Evolutionary conservation across 1,140 invertebrate genomes (phyloP).

Genomic region (Leptoteleia sp.): DNA sequence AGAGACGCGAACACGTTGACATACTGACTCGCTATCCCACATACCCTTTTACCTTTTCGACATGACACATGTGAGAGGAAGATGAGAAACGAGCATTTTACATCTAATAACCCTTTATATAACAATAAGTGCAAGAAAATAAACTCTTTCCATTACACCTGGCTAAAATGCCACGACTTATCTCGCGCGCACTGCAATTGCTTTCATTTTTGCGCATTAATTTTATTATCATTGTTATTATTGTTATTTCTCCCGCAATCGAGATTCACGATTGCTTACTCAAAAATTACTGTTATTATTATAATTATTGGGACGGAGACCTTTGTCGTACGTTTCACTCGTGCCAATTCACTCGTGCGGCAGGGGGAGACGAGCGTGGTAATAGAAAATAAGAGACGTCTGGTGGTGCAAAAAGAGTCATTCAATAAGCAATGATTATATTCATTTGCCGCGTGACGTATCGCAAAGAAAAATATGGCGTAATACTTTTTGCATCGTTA

Average conservation of each 20-base stretch:
- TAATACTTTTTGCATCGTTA: conserved; percentile 32
- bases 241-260: no score
- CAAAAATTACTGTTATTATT: no score
- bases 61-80: conserved; percentile 61
- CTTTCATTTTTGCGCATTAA: conserved; percentile 37
- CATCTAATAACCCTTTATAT: conserved; percentile 57
- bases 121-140: no score
- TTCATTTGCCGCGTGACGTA: conserved; percentile 2
- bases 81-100: conserved; percentile 52
- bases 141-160: neutral
- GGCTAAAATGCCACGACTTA: conserved; percentile 3
- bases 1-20: conserved; percentile 79
- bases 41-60: conserved; percentile 80
- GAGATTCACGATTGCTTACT: no score
- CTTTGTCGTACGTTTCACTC: no score
- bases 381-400: no score
- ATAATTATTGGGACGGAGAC: no score
- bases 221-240: no score
- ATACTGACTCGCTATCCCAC: conserved; percentile 82
- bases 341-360: no score
- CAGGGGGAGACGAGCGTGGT: neutral
- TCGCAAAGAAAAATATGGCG: conserved; percentile 15
- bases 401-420: no score
- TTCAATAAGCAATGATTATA: no score
- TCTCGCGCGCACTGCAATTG: neutral